phyloP scores from a whole-genome alignment of 2,797 vertebrate species.

The Tympanoctomys barrerae region DNA sequence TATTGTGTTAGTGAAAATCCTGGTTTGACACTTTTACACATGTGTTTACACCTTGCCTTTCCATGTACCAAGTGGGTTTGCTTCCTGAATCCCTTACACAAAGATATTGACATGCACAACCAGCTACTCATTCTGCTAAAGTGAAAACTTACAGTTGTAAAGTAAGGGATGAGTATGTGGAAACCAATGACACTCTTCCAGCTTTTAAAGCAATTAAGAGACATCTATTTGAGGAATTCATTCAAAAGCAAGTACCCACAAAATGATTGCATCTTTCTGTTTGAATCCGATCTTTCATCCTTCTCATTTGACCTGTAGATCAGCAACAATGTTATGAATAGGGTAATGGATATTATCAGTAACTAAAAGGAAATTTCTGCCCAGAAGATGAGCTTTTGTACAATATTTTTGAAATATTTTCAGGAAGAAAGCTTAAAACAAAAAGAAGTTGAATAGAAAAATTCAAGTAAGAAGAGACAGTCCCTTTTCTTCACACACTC shows the following conservation, averaged over 20 bases:
- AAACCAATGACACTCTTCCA: not conserved
- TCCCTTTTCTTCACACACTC: not conserved
- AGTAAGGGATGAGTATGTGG: not conserved
- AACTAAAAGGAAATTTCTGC: conserved; percentile 18
- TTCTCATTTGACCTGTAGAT: not conserved
- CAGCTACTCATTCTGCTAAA: not conserved
- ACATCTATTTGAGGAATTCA: conserved; percentile 21
- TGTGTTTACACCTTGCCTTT: not conserved
- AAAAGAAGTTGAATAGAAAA: conserved; percentile 39
- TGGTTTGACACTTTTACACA: not conserved
- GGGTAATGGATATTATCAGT: not conserved
- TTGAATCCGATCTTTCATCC: not conserved
- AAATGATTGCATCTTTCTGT: not conserved
- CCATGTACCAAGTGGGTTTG: not conserved
- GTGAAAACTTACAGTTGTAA: not conserved
- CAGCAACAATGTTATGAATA: not conserved
- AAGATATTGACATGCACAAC: not conserved
- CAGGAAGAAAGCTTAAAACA: conserved; percentile 21
- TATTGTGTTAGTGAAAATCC: not conserved
- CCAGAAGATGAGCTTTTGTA: not conserved
- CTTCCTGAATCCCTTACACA: not conserved
- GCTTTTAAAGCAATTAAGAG: conserved; percentile 41
- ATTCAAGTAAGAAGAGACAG: not conserved
- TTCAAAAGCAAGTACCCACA: not conserved
- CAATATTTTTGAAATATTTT: not conserved